phyloP scores from a whole-genome alignment of 2,797 vertebrate genomes.

The Dendrocincla fuliginosa region DNA sequence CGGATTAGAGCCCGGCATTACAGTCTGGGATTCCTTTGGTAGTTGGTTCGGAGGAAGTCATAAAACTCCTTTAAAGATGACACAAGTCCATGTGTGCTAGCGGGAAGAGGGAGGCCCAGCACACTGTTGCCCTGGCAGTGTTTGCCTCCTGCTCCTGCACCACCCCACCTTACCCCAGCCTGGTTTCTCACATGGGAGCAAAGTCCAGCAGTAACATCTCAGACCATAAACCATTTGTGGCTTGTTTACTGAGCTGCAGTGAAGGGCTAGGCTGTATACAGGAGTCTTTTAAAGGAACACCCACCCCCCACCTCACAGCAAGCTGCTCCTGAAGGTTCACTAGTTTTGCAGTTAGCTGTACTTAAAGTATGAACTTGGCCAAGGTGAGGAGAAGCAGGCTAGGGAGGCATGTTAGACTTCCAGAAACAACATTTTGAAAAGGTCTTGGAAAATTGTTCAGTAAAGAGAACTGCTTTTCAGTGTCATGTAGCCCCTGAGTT shows the following conservation, averaged over 20 bases:
- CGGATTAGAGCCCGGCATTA: constrained; percentile 23
- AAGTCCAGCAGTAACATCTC: background rate
- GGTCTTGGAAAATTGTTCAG: background rate
- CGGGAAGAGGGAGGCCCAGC: background rate
- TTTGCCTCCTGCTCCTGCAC: background rate
- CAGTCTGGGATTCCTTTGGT: constrained; percentile 36
- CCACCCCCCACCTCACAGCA: accelerated
- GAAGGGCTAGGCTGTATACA: background rate
- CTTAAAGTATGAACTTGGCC: background rate
- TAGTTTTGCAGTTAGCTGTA: background rate
- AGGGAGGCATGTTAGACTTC: background rate
- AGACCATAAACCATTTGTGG: background rate
- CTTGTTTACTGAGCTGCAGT: background rate
- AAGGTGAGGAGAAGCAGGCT: background rate
- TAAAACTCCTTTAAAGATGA: constrained; percentile 29
- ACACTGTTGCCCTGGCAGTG: background rate
- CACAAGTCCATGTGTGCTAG: background rate
- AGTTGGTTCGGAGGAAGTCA: constrained; percentile 43
- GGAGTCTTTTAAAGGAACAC: background rate
- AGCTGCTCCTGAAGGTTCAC: background rate
- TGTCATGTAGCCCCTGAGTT: background rate
- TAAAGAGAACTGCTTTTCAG: background rate
- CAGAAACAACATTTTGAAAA: background rate
- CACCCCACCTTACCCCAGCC: background rate
- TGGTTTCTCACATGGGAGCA: background rate